These are phyloP conservation scores for Falco concolor DNA, from an alignment of 2,797 vertebrate genomes.

Conservation along the genomic window DNA sequence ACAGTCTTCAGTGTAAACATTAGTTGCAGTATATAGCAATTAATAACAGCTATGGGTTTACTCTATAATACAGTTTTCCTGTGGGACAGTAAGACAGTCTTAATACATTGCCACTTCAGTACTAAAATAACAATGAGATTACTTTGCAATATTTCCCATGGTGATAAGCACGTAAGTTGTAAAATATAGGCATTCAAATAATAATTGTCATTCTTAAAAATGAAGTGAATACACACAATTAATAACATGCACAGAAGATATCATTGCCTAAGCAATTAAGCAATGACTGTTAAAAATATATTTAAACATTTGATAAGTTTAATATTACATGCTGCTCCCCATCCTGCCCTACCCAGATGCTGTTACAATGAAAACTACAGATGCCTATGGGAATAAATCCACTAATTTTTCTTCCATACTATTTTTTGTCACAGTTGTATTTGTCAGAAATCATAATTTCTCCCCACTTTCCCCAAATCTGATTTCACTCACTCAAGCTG, in stretches of 20 bases:
- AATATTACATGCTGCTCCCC: neutral
- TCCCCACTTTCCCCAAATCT: neutral
- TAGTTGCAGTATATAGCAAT: neutral
- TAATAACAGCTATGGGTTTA: neutral
- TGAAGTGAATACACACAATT: neutral
- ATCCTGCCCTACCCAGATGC: accelerated
- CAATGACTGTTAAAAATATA: neutral
- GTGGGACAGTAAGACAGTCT: neutral
- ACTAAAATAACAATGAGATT: neutral
- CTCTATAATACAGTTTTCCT: neutral
- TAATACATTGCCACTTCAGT: neutral
- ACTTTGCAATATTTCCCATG: neutral
- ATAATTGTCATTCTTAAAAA: neutral
- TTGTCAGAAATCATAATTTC: neutral
- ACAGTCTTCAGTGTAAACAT: neutral
- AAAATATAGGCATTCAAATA: neutral
- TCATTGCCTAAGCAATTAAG: neutral
- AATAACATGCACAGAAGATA: neutral
- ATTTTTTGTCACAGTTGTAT: neutral
- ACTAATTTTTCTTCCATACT: neutral
- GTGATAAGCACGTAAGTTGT: neutral
- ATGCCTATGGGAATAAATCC: neutral
- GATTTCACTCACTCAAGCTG: neutral
- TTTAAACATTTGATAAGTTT: neutral
- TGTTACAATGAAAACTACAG: neutral